Evolutionary conservation across 2,888 invertebrate genomes (phyloP).

Genomic region (Ditylenchus weischeri): DNA sequence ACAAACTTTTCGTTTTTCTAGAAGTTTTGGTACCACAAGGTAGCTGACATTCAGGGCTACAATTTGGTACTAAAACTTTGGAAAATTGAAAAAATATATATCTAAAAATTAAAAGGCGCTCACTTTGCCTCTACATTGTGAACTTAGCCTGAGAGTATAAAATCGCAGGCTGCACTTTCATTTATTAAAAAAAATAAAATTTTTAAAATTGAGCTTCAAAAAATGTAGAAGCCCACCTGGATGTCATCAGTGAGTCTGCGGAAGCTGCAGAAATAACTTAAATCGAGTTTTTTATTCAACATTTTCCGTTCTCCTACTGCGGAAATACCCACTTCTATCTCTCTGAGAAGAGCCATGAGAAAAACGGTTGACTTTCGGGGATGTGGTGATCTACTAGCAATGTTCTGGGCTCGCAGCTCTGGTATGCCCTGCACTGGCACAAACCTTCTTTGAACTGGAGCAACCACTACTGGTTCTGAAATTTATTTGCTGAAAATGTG

Average conservation of each 20-base stretch:
- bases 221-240: conserved; percentile 14
- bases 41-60: too few species aligned
- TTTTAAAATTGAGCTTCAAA: too few species aligned
- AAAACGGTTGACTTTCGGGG: conserved; percentile 37
- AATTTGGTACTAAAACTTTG: too few species aligned
- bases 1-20: too few species aligned
- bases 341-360: conserved; percentile 25
- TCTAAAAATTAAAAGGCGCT: too few species aligned
- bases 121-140: too few species aligned
- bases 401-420: conserved; percentile 51
- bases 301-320: not conserved
- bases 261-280: conserved; percentile 35
- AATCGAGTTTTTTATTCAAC: conserved; percentile 8
- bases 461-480: conserved; percentile 31
- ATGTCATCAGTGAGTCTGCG: conserved; percentile 36
- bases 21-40: too few species aligned
- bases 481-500: not conserved
- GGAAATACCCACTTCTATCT: conserved; percentile 29
- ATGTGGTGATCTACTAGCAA: conserved; percentile 42
- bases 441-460: conserved; percentile 47
- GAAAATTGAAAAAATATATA: too few species aligned
- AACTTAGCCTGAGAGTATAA: too few species aligned
- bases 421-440: conserved; percentile 51
- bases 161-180: too few species aligned
- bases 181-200: too few species aligned